Evolutionary conservation across 1,140 invertebrate genomes (phyloP), one percentile per base, ranked within the genome.

Genomic region (Polypedilum pembai): DNA sequence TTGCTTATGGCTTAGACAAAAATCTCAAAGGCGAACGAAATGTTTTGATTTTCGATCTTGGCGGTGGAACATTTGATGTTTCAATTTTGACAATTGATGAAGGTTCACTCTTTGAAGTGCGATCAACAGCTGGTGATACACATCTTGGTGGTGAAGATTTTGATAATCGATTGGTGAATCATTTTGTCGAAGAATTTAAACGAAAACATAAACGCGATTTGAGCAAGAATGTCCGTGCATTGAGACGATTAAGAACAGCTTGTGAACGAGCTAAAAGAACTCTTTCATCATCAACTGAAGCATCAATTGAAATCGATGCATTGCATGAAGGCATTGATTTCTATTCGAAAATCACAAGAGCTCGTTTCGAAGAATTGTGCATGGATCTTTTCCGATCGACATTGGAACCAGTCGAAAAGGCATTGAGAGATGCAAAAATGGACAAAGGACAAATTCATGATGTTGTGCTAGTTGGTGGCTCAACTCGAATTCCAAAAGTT

Each of bases 111-210:
- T 90, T 92, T 81, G 91, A 92, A 80, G 92, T 89, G 20, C 84
- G 83, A 78, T 79, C 88, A 1, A 89, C 88, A 18, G 86, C 87
- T 20, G 86, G 86, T 15, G 85, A 87, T 76, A 86, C 85, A 1
- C 85, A 85, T 18, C 77, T 86, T 86, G 80, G 85, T 73, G 94
- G 94, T 1, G 93, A 95, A 81, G 92, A 95, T 80, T 95, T 96
- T 77, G 92, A 94, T 79, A 91, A 91, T 78, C 83, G 92, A 33
- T 83, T 96, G 77, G 92, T 95, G 0, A 90, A 89, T 76, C 89
- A 93, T 79, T 83, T 88, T 7, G 84, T 84, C 3, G 86, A 85
- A 8, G 85, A 87, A 77, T 87, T 87, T 75, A 84, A 86, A 76
- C 78, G 85, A 7, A 87, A 87, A 76, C 85, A 82, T 78, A 81